Percentiles rank a stretch among this genome's conserved stretches.
These are phyloP conservation scores for Zele albiditarsus DNA, from an alignment of 2,888 invertebrate species.

Conservation along the genomic window DNA sequence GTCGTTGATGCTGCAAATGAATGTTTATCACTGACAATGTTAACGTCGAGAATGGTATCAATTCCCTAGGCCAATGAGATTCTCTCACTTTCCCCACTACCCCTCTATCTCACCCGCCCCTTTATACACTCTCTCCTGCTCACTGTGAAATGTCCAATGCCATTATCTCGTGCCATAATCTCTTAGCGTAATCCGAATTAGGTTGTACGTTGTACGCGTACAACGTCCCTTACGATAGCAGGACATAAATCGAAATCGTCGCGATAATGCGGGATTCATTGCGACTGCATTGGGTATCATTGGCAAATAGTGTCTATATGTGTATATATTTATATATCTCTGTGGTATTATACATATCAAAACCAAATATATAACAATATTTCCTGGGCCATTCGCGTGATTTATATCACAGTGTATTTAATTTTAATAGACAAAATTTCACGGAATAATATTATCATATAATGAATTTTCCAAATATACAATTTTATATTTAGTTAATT, in stretches of 20 bases:
- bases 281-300: conserved; percentile 40
- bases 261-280: conserved; percentile 58
- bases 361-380: conserved; percentile 6
- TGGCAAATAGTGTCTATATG: conserved; percentile 27
- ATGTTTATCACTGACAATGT: conserved; percentile 33
- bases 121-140: neutral
- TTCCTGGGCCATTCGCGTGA: neutral
- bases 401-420: neutral
- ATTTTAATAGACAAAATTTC: neutral
- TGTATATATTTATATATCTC: conserved; percentile 21
- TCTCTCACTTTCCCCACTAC: neutral
- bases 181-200: conserved; percentile 63
- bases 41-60: conserved; percentile 24
- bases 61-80: conserved; percentile 25
- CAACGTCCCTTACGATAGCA: conserved; percentile 63
- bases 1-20: conserved; percentile 23
- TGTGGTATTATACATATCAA: neutral
- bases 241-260: conserved; percentile 63
- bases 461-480: no score
- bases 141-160: conserved; percentile 35
- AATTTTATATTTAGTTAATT: no score
- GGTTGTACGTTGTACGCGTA: conserved; percentile 55
- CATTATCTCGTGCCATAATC: conserved; percentile 57
- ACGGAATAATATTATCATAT: no score
- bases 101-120: neutral